phyloP scores from a whole-genome alignment of 2,113 vertebrate genomes.

The Limnothrissa miodon region DNA sequence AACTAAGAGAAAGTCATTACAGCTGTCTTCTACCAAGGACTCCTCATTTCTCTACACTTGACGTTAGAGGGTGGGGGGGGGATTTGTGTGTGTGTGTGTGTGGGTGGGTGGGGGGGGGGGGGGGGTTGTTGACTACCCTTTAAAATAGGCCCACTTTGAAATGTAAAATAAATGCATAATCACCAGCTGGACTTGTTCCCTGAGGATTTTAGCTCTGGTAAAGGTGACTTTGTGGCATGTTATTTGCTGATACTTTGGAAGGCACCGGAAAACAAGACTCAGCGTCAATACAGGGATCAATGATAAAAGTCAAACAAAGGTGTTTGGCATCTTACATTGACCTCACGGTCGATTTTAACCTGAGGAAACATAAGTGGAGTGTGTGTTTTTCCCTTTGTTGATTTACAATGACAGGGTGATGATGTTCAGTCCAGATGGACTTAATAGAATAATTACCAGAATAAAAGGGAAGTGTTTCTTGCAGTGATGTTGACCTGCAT shows the following conservation, averaged over 20 bases:
- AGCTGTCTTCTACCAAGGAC: background rate
- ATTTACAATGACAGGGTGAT: background rate
- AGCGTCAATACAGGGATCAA: background rate
- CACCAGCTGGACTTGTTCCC: background rate
- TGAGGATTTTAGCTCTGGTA: background rate
- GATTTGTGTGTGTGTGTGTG: no score
- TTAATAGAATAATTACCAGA: background rate
- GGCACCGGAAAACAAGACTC: background rate
- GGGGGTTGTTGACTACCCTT: background rate
- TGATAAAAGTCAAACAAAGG: background rate
- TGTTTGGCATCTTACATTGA: background rate
- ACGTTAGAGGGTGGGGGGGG: no score
- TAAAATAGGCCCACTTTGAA: background rate
- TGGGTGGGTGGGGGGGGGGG: no score
- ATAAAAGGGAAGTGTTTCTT: background rate
- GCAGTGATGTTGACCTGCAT: background rate
- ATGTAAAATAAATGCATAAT: background rate
- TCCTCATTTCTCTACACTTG: background rate
- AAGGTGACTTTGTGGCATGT: slow-evolving; percentile 3
- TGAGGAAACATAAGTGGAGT: background rate
- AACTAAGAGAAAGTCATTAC: background rate
- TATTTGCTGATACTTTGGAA: background rate
- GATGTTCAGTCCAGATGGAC: background rate
- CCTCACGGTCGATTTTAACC: background rate
- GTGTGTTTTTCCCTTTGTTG: background rate